These are phyloP conservation scores for Morelia viridis DNA, from an alignment of 2,797 vertebrate genomes.

Conservation along the genomic window DNA sequence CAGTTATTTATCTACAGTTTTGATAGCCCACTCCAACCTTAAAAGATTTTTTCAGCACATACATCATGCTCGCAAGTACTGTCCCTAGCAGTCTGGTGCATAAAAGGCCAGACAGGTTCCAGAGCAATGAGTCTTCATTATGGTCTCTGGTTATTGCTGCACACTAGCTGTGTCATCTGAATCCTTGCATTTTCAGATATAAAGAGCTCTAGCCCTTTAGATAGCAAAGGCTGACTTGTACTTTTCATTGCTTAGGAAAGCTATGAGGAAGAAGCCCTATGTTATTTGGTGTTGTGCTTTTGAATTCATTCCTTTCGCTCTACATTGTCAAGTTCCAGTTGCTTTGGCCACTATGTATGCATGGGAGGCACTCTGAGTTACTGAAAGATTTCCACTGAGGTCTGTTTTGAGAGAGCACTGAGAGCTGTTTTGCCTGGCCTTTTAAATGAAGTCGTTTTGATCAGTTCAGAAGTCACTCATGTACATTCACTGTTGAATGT, in stretches of 20 bases:
- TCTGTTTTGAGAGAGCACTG: background rate
- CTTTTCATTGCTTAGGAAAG: background rate
- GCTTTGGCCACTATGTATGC: background rate
- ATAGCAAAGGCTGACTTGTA: background rate
- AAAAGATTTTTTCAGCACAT: background rate
- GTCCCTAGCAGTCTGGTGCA: background rate
- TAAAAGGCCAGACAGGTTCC: background rate
- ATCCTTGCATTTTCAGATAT: background rate
- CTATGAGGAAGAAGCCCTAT: background rate
- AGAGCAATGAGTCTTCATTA: background rate
- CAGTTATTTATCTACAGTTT: background rate
- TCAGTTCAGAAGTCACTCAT: constrained; percentile 4
- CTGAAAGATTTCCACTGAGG: constrained; percentile 15
- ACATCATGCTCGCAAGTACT: background rate
- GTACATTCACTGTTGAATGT: background rate
- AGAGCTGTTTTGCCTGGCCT: background rate
- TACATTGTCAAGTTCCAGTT: constrained; percentile 8
- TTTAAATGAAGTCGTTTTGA: constrained; percentile 16
- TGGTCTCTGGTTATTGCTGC: background rate
- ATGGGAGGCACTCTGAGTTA: background rate
- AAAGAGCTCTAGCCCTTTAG: background rate
- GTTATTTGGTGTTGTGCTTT: background rate
- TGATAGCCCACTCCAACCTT: background rate
- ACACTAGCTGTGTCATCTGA: background rate
- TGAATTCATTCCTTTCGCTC: background rate